phyloP scores from a whole-genome alignment of 2,797 vertebrate genomes.

The Pristis pectinata region DNA sequence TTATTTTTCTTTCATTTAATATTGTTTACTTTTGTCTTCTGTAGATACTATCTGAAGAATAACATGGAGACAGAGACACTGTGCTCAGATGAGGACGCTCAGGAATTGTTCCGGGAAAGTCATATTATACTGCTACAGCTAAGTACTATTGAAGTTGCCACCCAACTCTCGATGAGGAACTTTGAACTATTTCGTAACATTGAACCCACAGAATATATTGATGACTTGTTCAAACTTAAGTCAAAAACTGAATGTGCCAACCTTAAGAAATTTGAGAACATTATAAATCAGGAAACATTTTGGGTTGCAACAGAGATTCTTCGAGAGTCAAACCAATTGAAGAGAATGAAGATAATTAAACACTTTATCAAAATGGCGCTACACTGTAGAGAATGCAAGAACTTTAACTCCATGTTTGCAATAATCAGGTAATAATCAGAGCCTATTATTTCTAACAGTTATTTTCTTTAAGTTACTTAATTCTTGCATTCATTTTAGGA shows the following conservation, averaged over 20 bases:
- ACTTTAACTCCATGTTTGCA: conserved; percentile 99
- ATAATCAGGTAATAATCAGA: conserved; percentile 81
- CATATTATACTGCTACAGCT: conserved; percentile 89
- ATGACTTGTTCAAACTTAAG: conserved; percentile 89
- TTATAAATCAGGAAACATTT: conserved; percentile 98
- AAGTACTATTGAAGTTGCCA: conserved; percentile 91
- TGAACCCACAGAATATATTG: conserved; percentile 95
- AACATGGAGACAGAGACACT: conserved; percentile 98
- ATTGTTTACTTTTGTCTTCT: not conserved
- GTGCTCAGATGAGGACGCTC: conserved; percentile 94
- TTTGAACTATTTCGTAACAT: conserved; percentile 95
- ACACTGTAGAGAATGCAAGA: conserved; percentile 97
- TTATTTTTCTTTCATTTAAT: not conserved
- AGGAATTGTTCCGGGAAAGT: conserved; percentile 86
- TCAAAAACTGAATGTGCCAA: conserved; percentile 75
- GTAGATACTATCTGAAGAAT: conserved; percentile 97
- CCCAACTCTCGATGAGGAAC: conserved; percentile 92
- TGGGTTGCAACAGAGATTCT: conserved; percentile 96
- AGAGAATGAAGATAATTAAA: conserved; percentile 96
- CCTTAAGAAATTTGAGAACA: conserved; percentile 93
- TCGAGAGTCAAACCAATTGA: conserved; percentile 88
- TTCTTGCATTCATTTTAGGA: not conserved
- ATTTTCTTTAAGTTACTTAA: not conserved
- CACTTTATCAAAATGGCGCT: conserved; percentile 97
- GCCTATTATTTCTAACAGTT: not conserved